Evolutionary conservation across 2,888 invertebrate species (phyloP), one percentile per base, ranked within the genome.

Genomic region (Polydrusus pterygomalis): DNA sequence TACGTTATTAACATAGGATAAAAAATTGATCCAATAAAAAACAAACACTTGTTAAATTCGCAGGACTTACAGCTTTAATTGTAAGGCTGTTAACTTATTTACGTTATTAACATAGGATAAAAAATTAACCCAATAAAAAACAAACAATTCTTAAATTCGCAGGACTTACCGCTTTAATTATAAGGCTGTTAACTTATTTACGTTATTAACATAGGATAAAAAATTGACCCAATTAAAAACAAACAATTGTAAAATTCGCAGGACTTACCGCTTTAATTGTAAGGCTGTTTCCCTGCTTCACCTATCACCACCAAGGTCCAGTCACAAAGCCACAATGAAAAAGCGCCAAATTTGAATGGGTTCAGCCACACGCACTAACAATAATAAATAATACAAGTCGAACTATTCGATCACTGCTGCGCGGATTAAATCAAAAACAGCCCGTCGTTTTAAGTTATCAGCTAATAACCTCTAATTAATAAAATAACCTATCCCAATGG

Each of bases 241-340:
- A n/a, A n/a, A n/a, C n/a, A n/a, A 25, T 2, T 13, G 11, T 25
- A 15, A 15, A 60, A 38, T 11, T 8, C 18, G 25, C 1, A 18
- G 51, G 49, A 77, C 77, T 77, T 77, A 77, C 77, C 77, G 77
- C 77, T 77, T 77, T 77, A 77, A 77, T 77, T 70, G 58, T 77
- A 43, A 74, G 70, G 77, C 77, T 74, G 69, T 70, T 71, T 51
- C 30, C 49, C 40, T 56, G 56, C 56, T 49, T 30, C 62, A 65
- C 70, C 65, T 18, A 51, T 38, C 58, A 45, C 63, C 40, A 54
- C 40, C 51, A 51, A 56, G 38, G 72, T 67, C 72, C 72, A 58
- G 56, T 43, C 38, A 54, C 34, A 34, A 34, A 34, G 34, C 8
- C 34, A 34, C 34, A 34, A 10, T 34, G 34, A 34, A 34, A 60